phyloP scores from a whole-genome alignment of 2,113 vertebrate genomes.

The Regulus satrapa region DNA sequence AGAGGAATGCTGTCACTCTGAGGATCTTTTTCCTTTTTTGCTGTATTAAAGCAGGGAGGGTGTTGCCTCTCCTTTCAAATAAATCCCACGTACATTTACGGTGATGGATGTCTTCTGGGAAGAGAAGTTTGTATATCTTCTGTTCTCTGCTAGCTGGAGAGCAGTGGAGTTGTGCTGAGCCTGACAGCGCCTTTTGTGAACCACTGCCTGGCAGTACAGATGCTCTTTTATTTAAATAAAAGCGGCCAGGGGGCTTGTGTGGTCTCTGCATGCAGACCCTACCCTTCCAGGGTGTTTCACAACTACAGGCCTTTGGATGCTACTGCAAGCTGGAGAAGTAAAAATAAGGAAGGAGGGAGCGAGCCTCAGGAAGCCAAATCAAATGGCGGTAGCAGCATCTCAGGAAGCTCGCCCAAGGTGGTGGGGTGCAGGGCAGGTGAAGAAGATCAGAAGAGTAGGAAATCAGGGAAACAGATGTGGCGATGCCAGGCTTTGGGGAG shows the following conservation, averaged over 20 bases:
- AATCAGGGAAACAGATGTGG: slow-evolving; percentile 68
- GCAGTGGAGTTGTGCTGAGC: neutral
- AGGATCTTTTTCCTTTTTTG: neutral
- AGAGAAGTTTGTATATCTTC: neutral
- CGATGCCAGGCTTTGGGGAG: slow-evolving; percentile 10
- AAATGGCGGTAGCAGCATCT: slow-evolving; percentile 43
- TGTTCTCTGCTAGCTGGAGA: neutral
- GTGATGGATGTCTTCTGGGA: neutral
- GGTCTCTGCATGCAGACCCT: neutral
- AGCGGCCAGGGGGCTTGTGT: neutral
- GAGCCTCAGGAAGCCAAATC: slow-evolving; percentile 43
- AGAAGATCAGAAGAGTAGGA: slow-evolving; percentile 60
- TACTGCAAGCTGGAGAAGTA: neutral
- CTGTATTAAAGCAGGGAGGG: neutral
- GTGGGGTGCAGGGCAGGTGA: slow-evolving; percentile 62
- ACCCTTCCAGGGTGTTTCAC: neutral
- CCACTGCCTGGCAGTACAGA: neutral
- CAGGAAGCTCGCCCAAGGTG: slow-evolving; percentile 60
- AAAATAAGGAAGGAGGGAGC: slow-evolving; percentile 47
- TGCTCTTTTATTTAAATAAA: slow-evolving; percentile 5
- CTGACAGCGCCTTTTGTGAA: neutral
- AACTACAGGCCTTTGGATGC: neutral
- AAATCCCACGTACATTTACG: neutral
- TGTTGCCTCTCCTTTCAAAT: neutral
- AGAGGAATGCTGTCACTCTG: neutral